Evolutionary conservation across 2,888 invertebrate genomes (phyloP), one percentile per base, ranked within the genome.

Genomic region (Magallana nippona): DNA sequence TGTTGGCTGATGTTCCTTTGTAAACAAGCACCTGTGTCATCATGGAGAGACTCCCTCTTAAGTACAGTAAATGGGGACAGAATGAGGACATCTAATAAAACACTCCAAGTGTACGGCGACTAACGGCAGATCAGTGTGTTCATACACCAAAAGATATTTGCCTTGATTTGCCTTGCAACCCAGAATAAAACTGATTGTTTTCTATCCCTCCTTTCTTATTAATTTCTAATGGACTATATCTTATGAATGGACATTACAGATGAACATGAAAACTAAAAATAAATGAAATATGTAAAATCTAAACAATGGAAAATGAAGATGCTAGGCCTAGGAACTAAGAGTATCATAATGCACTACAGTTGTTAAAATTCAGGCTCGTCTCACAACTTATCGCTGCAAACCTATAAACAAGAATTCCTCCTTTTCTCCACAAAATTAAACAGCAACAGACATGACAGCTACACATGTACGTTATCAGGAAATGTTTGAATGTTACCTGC

Each of bases 11-110:
- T 32, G 27, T 27, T 22, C 27, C 27, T 71, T 71, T 27, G 71
- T 71, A 71, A 71, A 71, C 71, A 71, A 71, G 71, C 71, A 71
- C 71, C 71, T 71, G 71, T 71, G 71, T 71, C 71, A 71, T 32
- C 32, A 5, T 13, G 71, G 13, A 15, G 27, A 71, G 32, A 27
- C 13, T 15, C 13, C 71, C 15, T 27, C 27, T 71, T 13, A 63
- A 71, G 5, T 71, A 22, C 15, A 13, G 71, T 13, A 71, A 11
- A 27, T 5, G 15, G 71, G 71, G 71, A 71, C 71, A 71, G 13
- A 71, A 27, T 17, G 27, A 32, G 27, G 27, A 27, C 71, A 63
- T 22, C 22, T 22, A 19, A 19, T 27, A 71, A 71, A 71, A 71
- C 71, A 71, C 71, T 71, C 8, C 27, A 27, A 71, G 27, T 71